Base-by-base conservation (phyloP, 2,888 invertebrate genomes). In the Venusia cambrica region DNA sequence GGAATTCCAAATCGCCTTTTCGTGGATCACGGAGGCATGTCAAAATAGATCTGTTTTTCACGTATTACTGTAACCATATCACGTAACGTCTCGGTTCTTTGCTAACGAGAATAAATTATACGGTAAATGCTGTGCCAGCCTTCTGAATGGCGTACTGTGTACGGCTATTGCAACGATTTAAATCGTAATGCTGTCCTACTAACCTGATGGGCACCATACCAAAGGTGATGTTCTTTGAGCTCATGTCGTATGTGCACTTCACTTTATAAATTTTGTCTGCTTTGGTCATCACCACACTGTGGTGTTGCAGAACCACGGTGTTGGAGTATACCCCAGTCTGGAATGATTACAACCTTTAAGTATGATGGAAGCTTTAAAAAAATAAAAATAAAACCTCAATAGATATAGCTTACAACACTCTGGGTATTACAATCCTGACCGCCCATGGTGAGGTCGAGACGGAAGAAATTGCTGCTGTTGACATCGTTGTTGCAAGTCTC, bases 251-350 rank as follows among this genome's bases (percentile, higher is more conserved):
- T 3, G 97, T 97, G 71, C 97, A 97, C 73, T 97, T 96, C 39
- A 97, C 96, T 88, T 97, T 97, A 90, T 97, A 97, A 71, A 97
- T 97, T 77, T 97, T 97, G 74, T 97, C 97, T 2, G 97, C 97
- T 76, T 97, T 97, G 34, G 97, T 97, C 96, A 97, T 97, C 15
- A 97, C 97, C 11, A 97, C 96, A 71, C 96, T 97, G 81, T 97
- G 97, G 68, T 97, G 97, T 77, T 97, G 97, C 9, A 97, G 90
- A 4, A 97, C 97, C 10, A 97, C 96, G 0, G 97, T 97, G 77
- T 97, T 97, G 28, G 96, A 95, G 79, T 97, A 97, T 21, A 97
- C 94, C 31, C 97, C 97, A 51, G 92, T 94, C 97, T 97, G 85
- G 66, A 35, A 48, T n/a, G 1, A 3, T 29, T 20, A 8, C 20